Base-by-base conservation (phyloP, 2,797 vertebrate species). In the Diglossa cyanea region DNA sequence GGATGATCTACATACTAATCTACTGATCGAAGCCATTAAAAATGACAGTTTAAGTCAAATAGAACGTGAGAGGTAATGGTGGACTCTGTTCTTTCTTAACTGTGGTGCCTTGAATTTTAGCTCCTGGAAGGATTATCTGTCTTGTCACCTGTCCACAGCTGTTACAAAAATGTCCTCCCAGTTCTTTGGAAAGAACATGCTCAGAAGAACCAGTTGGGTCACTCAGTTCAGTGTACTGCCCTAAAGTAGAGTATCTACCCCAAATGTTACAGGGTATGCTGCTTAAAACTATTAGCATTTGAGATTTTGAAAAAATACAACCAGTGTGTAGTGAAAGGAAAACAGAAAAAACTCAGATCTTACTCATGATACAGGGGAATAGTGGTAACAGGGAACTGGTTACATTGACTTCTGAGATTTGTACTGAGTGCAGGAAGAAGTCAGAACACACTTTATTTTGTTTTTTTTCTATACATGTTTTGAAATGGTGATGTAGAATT, bases 21-120 rank as follows among this genome's bases (percentile, higher is more conserved):
- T 99, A 97, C 96, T 99, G 63, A 98, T 98, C 30, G 99, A 99
- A 97, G 99, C 99, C 74, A 99, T 99, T 89, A 99, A 99, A 98
- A 99, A 99, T 33, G 99, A 99, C 97, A 98, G 96, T 81, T 98
- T 99, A 88, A 98, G 98, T 92, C 98, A 99, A 98, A 99, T 99
- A 98, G 99, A 99, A 96, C 97, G 98, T 97, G 98, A 99, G 75
- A 97, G 98, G 99, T 99, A 98, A 95, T 70, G 35, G 47, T 86
- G 35, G 24, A 65, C 13, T 62, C 50, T 75, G 1, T 62, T 72
- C 44, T 48, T 72, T 76, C 33, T 79, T 85, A 31, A 25, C 19
- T 71, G 3, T 66, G 26, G 0, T 92, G 57, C 33, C 15, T n/a
- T 28, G 13, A 45, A 35, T 82, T 73, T 89, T 73, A 66, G 30